Base-by-base conservation (phyloP, 2,888 invertebrate genomes). In the Caradrina kadenii region DNA sequence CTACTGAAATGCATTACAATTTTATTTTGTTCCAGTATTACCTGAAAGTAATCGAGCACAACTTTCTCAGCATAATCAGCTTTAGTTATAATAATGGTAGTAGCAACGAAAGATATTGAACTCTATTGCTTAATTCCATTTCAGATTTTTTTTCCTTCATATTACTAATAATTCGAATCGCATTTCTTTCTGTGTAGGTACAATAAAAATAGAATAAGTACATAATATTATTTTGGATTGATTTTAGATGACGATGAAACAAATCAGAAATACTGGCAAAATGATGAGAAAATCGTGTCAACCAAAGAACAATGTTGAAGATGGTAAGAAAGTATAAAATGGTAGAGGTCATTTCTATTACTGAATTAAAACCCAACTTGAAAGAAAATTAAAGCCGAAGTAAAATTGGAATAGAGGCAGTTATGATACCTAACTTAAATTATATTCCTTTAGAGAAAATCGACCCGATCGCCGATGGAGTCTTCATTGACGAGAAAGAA, bases 261-360 rank as follows among this genome's bases (percentile, higher is more conserved):
- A 97, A 90, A 93, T 97, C 86, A 96, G 89, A 84, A 96, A 96
- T 21, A 96, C 97, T 0, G 96, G 96, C 0, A 97, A 96, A 88
- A 93, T 97, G 85, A 96, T 97, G 91, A 93, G 97, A 59, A 97
- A 97, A 85, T 93, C 96, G 0, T 97, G 97, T 80, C 93, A 96
- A 71, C 96, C 97, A 2, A 97, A 97, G 92, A 96, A 95, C 66
- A 96, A 96, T 81, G 95, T 93, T 10, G 93, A 95, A 55, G 93
- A 96, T 78, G 97, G 97, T 97, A 90, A 93, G 83, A 63, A 4
- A 19, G 4, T 50, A 39, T n/a, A 60, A 15, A 42, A 3, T 42
- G 26, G 26, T 42, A 2, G 10, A 8, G 8, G 8, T 8, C 1
- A 35, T 35, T 35, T 35, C 35, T 35, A 31, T 6, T 31, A 31